Evolutionary conservation across 2,113 vertebrate species (phyloP), one percentile per base, ranked within the genome.

Genomic region (Caranx ignobilis): DNA sequence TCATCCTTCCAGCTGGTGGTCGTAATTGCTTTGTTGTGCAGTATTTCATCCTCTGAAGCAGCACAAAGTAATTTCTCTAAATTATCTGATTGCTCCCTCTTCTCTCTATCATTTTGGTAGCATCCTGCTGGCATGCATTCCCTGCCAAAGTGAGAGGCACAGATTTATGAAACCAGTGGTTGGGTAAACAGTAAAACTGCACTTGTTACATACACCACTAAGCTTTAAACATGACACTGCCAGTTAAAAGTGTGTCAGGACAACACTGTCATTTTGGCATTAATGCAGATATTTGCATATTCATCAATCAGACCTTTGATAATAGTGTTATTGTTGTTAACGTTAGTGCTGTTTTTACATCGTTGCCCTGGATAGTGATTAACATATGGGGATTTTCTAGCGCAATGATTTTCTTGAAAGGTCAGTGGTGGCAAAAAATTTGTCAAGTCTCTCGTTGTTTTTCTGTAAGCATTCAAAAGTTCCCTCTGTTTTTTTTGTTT

Each of bases 311-410:
- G 86, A 75, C 76, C 83, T 86, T 78, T 71, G 4, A 79, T 59
- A 77, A 84, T 79, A 71, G 63, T 71, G 43, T 66, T 75, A 47
- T 82, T 60, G 43, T 43, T 76, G 45, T 72, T 66, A 72, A 75
- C 81, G 63, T 64, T 70, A 47, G 4, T 65, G 81, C 75, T 64
- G 54, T 63, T 80, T 87, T 86, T 19, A 73, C 57, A 69, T 47
- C 50, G 77, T 60, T 85, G 79, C 81, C 3, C 71, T 82, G 83
- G 18, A 88, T 48, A 72, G 62, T 39, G 11, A 11, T 64, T 71
- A 89, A 61, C 87, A 88, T 73, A 71, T 89, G 82, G 91, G 73
- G 85, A 75, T 74, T 84, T 91, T 86, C 71, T 86, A 84, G 57
- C 15, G 41, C 55, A 85, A 72, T 54, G 39, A 50, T 66, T 88